A percentile compares a stretch with the other conserved stretches of the same genome.
Conservation (phyloP, 1,140 invertebrate genomes). For the Habropoda laboriosa region DNA sequence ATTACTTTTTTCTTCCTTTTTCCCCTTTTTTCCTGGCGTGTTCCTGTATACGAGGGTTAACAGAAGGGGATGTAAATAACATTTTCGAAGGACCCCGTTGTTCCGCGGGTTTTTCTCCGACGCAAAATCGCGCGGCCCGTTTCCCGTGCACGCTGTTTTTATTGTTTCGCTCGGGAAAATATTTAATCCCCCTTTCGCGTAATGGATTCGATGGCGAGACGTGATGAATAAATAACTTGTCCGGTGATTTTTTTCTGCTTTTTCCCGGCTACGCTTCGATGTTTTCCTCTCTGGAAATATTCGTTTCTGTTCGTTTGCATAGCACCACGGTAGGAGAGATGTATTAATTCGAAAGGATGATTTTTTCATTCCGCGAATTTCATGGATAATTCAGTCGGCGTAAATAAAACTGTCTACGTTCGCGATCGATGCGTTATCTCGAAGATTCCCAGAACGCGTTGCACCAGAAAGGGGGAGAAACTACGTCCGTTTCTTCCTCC, state of each 20-base stretch:
- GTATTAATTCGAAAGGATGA: no score
- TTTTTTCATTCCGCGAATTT: no score
- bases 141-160: not conserved
- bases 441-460: not conserved
- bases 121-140: not conserved
- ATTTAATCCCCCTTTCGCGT: slow-evolving; percentile 17
- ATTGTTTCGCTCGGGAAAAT: slow-evolving; percentile 1
- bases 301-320: not conserved
- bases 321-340: no score
- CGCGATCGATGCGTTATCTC: not conserved
- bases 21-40: no score
- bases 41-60: not conserved
- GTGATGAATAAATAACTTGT: slow-evolving; percentile 26
- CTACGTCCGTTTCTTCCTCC: not conserved
- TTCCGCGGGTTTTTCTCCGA: not conserved
- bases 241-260: not conserved
- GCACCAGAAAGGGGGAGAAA: not conserved
- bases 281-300: not conserved
- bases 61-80: not conserved
- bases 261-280: not conserved
- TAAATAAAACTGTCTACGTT: not conserved
- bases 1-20: not conserved
- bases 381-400: no score
- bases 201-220: not conserved
- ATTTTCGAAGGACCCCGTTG: not conserved